Evolutionary conservation across 2,888 invertebrate genomes (phyloP), one percentile per base, ranked within the genome.

Genomic region (Bibio marci): DNA sequence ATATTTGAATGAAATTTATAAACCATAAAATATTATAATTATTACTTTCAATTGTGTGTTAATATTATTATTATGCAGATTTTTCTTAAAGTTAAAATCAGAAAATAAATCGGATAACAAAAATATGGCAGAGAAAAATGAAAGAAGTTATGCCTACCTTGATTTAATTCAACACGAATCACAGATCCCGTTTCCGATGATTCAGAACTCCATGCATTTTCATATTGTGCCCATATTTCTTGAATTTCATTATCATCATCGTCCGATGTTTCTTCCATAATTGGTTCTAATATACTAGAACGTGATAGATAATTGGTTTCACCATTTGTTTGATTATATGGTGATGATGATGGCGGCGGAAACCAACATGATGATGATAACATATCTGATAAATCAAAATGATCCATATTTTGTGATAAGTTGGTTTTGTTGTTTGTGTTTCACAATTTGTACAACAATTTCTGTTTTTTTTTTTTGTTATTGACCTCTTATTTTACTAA

Each of bases 191-290:
- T 78, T 55, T 85, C 85, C 31, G 82, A 82, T n/a, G n/a, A n/a
- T 61, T 83, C 82, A 7, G 67, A 67, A 36, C 68, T 68, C 58
- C 58, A 62, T 18, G 41, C 45, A 37, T 53, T 52, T 25, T 59
- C 58, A 22, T 22, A 32, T 5, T 7, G 4, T 15, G 35, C 15
- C 39, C 39, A 39, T 2, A 34, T n/a, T 13, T 30, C 30, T n/a
- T 14, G 34, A 40, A 32, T 35, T 22, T 33, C 39, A 30, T 53
- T 54, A 43, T 62, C 62, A 48, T 62, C 62, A 48, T 87, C 86
- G 63, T 87, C 86, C 48, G 83, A 82, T 14, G 86, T 86, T 62
- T 87, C 87, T 62, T 87, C 87, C 52, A 83, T 71, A 57, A 87
- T 87, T 19, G 87, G 86, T 62, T 87, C 86, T 64, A 86, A 69